Conservation (phyloP, 2,888 invertebrate genomes). For the Drosophila peninsularis region DNA sequence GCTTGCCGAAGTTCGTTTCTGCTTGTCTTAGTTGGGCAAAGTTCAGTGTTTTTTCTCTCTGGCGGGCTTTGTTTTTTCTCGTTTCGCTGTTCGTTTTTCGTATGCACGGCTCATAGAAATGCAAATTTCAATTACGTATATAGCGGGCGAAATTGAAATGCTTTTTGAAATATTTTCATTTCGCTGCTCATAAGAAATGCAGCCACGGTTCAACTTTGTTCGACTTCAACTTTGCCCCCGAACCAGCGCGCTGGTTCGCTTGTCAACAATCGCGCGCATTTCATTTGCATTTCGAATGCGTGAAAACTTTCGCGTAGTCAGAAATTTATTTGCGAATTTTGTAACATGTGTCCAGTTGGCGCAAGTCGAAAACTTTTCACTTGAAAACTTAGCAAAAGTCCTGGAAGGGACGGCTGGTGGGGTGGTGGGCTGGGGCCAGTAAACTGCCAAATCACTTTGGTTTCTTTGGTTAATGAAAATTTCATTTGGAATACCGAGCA, state of each 20-base stretch:
- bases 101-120: constrained; percentile 63
- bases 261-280: constrained; percentile 76
- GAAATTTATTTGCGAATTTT: constrained; percentile 78
- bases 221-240: constrained; percentile 25
- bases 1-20: constrained; percentile 26
- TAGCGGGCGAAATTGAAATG: constrained; percentile 74
- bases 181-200: constrained; percentile 69
- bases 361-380: constrained; percentile 74
- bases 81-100: constrained; percentile 30
- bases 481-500: constrained; percentile 60
- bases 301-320: constrained; percentile 56
- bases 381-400: constrained; percentile 51
- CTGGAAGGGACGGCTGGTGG: neutral
- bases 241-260: constrained; percentile 5
- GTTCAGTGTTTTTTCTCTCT: constrained; percentile 1
- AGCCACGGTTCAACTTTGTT: constrained; percentile 53
- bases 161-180: constrained; percentile 73
- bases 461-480: constrained; percentile 74
- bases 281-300: constrained; percentile 76
- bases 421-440: neutral
- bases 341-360: constrained; percentile 76
- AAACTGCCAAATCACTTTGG: constrained; percentile 72
- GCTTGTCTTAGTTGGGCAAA: constrained; percentile 38
- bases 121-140: constrained; percentile 80
- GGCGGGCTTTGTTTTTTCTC: constrained; percentile 10